These are phyloP conservation scores for Drosophila anomalata DNA, from an alignment of 2,888 invertebrate species.

Conservation along the genomic window DNA sequence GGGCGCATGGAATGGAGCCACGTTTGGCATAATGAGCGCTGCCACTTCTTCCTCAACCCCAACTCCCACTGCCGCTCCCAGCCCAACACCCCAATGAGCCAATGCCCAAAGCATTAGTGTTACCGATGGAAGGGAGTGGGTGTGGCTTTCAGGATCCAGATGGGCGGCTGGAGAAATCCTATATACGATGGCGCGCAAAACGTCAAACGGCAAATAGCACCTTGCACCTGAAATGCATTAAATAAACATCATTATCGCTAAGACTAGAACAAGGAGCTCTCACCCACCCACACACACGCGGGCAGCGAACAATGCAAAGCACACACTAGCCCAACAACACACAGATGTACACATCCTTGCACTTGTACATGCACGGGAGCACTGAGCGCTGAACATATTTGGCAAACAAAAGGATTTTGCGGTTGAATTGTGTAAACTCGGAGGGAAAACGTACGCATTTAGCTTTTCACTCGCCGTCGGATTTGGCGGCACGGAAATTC, in stretches of 20 bases:
- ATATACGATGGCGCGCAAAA: conserved; percentile 56
- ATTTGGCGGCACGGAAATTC: conserved; percentile 10
- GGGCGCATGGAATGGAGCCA: conserved; percentile 57
- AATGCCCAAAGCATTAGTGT: conserved; percentile 56
- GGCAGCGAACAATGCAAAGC: conserved; percentile 32
- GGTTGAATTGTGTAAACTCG: conserved; percentile 65
- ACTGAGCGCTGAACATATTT: conserved; percentile 48
- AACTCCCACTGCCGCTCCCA: background rate
- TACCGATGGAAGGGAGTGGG: conserved; percentile 18
- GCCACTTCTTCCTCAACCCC: conserved; percentile 8
- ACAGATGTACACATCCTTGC: conserved; percentile 5
- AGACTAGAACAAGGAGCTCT: conserved; percentile 53
- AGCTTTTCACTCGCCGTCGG: conserved; percentile 42
- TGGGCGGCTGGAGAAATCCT: conserved; percentile 50
- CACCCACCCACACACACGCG: conserved; percentile 5
- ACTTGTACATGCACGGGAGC: conserved; percentile 21
- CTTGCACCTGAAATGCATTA: conserved; percentile 80
- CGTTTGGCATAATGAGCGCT: conserved; percentile 72
- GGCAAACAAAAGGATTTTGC: conserved; percentile 74
- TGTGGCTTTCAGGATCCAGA: background rate
- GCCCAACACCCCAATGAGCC: conserved; percentile 41
- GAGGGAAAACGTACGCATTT: conserved; percentile 51
- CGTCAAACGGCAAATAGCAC: conserved; percentile 73
- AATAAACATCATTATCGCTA: conserved; percentile 79
- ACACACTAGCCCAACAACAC: conserved; percentile 14